Evolutionary conservation across 2,797 vertebrate species (phyloP).

Genomic region (Neostethus bicornis): DNA sequence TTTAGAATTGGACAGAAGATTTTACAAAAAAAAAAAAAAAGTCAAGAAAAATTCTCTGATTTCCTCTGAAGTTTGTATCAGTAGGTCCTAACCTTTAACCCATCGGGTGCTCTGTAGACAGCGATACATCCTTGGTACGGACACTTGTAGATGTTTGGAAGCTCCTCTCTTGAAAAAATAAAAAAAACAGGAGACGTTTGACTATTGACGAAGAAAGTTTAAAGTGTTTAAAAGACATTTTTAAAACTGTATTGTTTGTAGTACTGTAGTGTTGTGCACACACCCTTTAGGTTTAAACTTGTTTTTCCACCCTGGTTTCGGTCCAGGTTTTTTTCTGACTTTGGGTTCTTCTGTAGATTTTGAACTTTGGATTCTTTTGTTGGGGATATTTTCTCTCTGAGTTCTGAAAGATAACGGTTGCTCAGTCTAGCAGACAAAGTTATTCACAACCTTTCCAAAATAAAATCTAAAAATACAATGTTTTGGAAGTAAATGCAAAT

Average conservation of each 20-base stretch:
- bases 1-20: too few species aligned
- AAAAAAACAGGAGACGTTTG: background rate
- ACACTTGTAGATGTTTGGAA: conserved; percentile 97
- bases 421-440: too few species aligned
- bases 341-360: conserved; percentile 82
- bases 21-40: too few species aligned
- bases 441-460: too few species aligned
- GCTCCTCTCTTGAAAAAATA: conserved; percentile 88
- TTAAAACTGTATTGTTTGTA: too few species aligned
- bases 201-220: background rate
- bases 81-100: conserved; percentile 87
- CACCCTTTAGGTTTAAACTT: conserved; percentile 91
- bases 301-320: conserved; percentile 96
- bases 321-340: conserved; percentile 91
- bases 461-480: too few species aligned
- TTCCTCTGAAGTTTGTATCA: too few species aligned
- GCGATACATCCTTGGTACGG: conserved; percentile 94
- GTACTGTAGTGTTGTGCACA: too few species aligned
- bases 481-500: too few species aligned
- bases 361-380: conserved; percentile 75
- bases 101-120: conserved; percentile 91
- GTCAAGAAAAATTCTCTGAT: too few species aligned
- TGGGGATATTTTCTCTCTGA: conserved; percentile 62
- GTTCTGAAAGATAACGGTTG: conserved; percentile 34
- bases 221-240: too few species aligned